A percentile compares a stretch with the other conserved stretches of the same genome.
These are phyloP conservation scores for Allophyes oxyacanthae DNA, from an alignment of 2,888 invertebrate species.

Conservation along the genomic window DNA sequence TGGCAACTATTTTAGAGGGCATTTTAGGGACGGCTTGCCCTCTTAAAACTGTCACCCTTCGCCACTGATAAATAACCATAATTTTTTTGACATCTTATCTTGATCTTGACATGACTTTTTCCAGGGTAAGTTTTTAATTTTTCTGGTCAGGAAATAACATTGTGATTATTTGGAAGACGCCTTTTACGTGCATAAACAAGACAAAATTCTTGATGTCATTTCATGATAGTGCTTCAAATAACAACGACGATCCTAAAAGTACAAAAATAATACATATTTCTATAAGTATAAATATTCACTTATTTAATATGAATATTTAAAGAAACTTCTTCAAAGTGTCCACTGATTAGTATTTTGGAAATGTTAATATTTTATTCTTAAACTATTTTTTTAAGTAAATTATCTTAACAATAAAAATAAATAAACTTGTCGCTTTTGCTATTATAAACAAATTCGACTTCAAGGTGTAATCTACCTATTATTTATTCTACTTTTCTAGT, in stretches of 20 bases:
- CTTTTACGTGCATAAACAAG: constrained; percentile 28
- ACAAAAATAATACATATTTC: constrained; percentile 32
- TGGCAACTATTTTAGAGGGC: too few relatives aligned
- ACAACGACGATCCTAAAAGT: constrained; percentile 20
- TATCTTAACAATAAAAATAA: constrained; percentile 78
- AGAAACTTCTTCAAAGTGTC: constrained; percentile 23
- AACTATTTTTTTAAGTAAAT: constrained; percentile 64
- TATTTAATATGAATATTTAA: constrained; percentile 27
- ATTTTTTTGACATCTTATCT: too few relatives aligned
- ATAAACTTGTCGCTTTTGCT: constrained; percentile 37
- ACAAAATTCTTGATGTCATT: constrained; percentile 29
- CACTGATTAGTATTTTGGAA: constrained; percentile 30
- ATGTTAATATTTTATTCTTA: constrained; percentile 42
- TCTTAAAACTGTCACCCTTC: too few relatives aligned
- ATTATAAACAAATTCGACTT: too few relatives aligned
- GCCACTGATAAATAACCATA: too few relatives aligned
- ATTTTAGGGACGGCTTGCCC: too few relatives aligned
- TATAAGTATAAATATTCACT: constrained; percentile 15
- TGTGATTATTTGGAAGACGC: constrained; percentile 41
- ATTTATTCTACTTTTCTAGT: too few relatives aligned
- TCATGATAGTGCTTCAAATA: constrained; percentile 16
- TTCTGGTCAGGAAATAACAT: too few relatives aligned
- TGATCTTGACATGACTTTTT: too few relatives aligned
- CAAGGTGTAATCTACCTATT: too few relatives aligned
- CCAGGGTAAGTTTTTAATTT: too few relatives aligned